Conservation (phyloP, 2,113 vertebrate species). For the Heloderma charlesbogerti region DNA sequence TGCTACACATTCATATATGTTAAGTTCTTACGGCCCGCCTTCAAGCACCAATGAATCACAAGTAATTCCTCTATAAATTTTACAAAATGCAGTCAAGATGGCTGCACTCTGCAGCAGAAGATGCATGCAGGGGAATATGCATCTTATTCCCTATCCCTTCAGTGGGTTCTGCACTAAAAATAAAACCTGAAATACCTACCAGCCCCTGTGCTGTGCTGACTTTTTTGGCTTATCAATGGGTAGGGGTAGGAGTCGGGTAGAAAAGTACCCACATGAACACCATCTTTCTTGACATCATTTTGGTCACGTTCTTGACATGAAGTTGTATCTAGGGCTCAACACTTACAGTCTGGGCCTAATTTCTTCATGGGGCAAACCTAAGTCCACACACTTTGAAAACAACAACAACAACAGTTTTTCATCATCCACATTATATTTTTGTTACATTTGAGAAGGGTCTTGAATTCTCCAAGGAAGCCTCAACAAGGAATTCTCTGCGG, state of each 20-base stretch:
- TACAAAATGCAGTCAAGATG: neutral
- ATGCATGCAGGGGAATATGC: neutral
- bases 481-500: neutral
- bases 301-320: neutral
- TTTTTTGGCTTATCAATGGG: neutral
- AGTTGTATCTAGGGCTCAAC: too few relatives aligned
- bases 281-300: neutral
- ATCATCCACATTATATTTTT: neutral
- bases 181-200: neutral
- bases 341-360: neutral
- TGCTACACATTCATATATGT: neutral
- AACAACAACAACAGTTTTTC: neutral
- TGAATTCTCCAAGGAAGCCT: neutral
- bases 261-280: neutral
- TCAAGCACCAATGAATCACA: neutral
- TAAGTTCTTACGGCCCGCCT: neutral
- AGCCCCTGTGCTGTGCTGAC: neutral
- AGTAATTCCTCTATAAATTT: neutral
- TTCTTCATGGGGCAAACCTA: neutral
- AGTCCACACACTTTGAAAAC: too few relatives aligned
- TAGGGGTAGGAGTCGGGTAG: neutral
- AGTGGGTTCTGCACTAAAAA: neutral
- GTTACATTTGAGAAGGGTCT: neutral
- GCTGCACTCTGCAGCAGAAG: neutral
- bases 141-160: neutral